Base-by-base conservation (phyloP, 2,888 invertebrate species). In the Drosophila prolongata region DNA sequence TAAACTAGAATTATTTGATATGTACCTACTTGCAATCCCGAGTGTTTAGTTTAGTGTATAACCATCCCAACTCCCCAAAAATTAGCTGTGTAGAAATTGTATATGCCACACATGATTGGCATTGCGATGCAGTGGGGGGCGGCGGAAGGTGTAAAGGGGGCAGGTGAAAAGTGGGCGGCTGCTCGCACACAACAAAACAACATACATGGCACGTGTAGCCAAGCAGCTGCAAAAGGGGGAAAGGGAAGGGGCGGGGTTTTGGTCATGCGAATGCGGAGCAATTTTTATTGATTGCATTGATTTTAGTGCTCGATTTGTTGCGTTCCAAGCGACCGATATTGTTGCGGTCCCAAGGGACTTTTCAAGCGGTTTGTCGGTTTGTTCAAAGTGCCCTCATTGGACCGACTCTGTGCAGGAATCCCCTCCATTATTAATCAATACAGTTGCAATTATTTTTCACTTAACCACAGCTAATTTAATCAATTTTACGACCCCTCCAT, bases 271-370 rank as follows among this genome's bases (percentile, higher is more conserved):
- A 65, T 60, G 68, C 54, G 67, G 52, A 60, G 53, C 58, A 65
- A 46, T 71, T 71, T 77, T 80, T 80, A 87, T 84, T 79, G 85
- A 82, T 80, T 87, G 85, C 85, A 80, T 87, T 84, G 81, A 87
- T 82, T 82, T 84, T 70, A 60, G 60, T 55, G 62, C 62, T 52
- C 66, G 79, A 69, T 74, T 87, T 72, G 58, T 74, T 72, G 64
- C 60, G 59, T 60, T 77, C 42, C 69, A 35, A 6, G 49, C 47
- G 62, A 66, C 69, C 65, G 57, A 80, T 58, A 75, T 75, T 49
- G 27, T 37, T 19, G 27, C 30, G 24, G 13, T 53, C 42, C 47
- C 19, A 5, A n/a, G 27, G 19, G 42, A 49, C 44, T 62, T 64
- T 61, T 60, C 62, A 60, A 19, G 38, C 2, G 16, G 37, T 35